Evolutionary conservation across 92 coral and sea anemone genomes (phyloP).

Genomic region (Zoanthus solanderi): DNA sequence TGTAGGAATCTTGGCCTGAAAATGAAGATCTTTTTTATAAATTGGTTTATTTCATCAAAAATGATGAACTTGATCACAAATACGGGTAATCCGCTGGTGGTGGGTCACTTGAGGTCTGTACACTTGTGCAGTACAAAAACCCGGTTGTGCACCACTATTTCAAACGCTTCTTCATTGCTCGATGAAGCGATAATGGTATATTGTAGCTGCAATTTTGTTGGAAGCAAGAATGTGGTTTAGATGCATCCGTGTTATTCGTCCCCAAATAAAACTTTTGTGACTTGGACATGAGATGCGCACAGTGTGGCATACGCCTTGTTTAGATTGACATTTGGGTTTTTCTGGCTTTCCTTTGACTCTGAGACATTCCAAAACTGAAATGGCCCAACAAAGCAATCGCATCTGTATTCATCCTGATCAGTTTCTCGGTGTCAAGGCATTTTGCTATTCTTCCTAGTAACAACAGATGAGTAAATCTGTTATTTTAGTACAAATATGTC

Average conservation of each 20-base stretch:
- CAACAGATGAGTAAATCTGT: slow-evolving; percentile 44
- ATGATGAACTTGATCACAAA: too few relatives aligned
- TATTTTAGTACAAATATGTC: slow-evolving; percentile 23
- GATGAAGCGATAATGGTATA: too few relatives aligned
- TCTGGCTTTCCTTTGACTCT: slow-evolving; percentile 61
- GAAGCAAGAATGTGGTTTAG: not conserved
- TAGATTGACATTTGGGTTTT: slow-evolving; percentile 33
- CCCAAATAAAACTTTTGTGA: not conserved
- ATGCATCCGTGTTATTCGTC: not conserved
- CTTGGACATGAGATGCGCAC: slow-evolving; percentile 30
- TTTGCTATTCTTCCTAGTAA: slow-evolving; percentile 33
- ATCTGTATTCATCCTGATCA: slow-evolving; percentile 61
- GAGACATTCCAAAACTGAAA: slow-evolving; percentile 52
- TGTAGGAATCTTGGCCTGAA: too few relatives aligned
- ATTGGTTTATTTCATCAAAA: too few relatives aligned
- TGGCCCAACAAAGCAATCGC: slow-evolving; percentile 63
- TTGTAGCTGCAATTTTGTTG: too few relatives aligned
- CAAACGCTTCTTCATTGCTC: too few relatives aligned
- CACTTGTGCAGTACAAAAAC: too few relatives aligned
- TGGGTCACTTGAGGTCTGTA: too few relatives aligned
- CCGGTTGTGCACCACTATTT: too few relatives aligned
- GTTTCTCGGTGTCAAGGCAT: slow-evolving; percentile 12
- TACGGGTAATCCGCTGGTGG: too few relatives aligned
- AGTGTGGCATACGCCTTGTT: slow-evolving; percentile 65
- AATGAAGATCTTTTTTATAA: too few relatives aligned